Percentiles rank a stretch among this genome's conserved stretches.
Evolutionary conservation across 2,888 invertebrate species (phyloP).

Genomic region (Spodoptera exigua): DNA sequence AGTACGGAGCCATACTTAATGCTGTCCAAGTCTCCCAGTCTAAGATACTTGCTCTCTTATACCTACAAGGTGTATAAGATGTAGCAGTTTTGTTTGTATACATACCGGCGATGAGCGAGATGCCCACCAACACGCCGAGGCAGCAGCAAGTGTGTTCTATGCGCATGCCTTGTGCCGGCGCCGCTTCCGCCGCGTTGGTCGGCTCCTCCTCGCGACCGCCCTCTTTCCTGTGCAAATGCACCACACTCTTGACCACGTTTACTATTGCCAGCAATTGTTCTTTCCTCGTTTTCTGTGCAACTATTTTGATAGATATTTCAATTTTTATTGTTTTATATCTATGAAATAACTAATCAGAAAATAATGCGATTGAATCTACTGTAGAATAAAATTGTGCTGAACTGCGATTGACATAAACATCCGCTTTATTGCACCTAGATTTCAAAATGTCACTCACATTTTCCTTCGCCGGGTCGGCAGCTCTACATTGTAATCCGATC

Average conservation of each 20-base stretch:
- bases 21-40: too few relatives aligned
- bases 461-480: slow-evolving; percentile 81
- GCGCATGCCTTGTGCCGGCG: slow-evolving; percentile 76
- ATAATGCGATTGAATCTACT: background rate
- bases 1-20: too few relatives aligned
- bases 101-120: slow-evolving; percentile 87
- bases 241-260: slow-evolving; percentile 21
- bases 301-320: background rate
- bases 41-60: too few relatives aligned
- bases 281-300: background rate
- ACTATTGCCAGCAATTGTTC: slow-evolving; percentile 4
- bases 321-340: background rate
- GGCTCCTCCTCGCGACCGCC: slow-evolving; percentile 87
- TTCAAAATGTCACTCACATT: slow-evolving; percentile 79
- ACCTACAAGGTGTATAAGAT: too few relatives aligned
- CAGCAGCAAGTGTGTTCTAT: slow-evolving; percentile 87
- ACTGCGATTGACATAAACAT: slow-evolving; percentile 46
- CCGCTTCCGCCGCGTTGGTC: slow-evolving; percentile 80
- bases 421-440: slow-evolving; percentile 40
- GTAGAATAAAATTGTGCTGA: background rate
- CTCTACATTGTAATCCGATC: slow-evolving; percentile 83
- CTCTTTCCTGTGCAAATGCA: slow-evolving; percentile 79
- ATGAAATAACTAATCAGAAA: slow-evolving; percentile 3
- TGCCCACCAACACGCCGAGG: slow-evolving; percentile 87
- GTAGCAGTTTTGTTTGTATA: slow-evolving; percentile 5